Conservation (phyloP, 2,797 vertebrate species). For the Hirundo rustica region DNA sequence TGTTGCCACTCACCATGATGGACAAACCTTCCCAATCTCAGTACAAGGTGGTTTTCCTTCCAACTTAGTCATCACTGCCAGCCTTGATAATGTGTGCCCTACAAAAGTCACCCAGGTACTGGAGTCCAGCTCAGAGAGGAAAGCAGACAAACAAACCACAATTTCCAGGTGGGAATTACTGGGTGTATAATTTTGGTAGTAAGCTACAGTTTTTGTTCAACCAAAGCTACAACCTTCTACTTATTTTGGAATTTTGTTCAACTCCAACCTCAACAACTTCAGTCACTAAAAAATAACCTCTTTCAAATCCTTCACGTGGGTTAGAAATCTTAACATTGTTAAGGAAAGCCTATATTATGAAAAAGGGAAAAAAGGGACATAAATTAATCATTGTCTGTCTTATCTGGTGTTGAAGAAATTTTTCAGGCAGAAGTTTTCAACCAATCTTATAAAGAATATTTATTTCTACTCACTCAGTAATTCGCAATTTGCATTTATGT, state of each 20-base stretch:
- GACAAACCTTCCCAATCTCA: neutral
- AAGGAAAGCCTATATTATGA: neutral
- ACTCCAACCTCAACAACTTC: neutral
- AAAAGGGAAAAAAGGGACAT: fast-evolving
- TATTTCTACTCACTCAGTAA: neutral
- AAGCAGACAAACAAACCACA: neutral
- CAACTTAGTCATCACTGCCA: neutral
- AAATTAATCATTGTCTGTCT: neutral
- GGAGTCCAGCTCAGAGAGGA: neutral
- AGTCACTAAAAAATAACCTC: neutral
- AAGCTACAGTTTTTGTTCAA: neutral
- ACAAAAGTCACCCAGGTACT: neutral
- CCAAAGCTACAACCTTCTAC: neutral
- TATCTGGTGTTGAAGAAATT: neutral
- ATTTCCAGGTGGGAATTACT: neutral
- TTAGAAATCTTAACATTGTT: neutral
- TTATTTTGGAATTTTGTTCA: neutral
- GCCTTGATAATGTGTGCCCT: neutral
- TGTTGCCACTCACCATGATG: neutral
- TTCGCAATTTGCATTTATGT: neutral
- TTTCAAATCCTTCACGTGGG: neutral
- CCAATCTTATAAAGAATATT: neutral
- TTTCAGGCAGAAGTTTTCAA: neutral
- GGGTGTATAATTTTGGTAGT: neutral
- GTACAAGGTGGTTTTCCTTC: neutral